Percentiles rank a stretch among this genome's conserved stretches.
These are phyloP conservation scores for Monopterus albus DNA, from an alignment of 2,113 vertebrate species.

Conservation along the genomic window DNA sequence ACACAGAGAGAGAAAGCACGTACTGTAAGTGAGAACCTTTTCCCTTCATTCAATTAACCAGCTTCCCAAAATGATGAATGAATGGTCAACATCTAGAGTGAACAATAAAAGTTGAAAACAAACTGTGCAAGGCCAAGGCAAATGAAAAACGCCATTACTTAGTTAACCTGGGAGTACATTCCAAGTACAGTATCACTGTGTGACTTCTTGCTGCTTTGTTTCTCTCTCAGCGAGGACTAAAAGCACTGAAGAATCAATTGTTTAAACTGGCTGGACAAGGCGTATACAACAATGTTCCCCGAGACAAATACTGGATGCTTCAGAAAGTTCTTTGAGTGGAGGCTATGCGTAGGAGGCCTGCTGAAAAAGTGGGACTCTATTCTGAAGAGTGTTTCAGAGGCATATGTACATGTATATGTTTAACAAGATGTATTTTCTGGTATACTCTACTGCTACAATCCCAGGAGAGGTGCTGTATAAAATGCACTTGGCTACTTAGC, in stretches of 20 bases:
- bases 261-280: constrained; percentile 69
- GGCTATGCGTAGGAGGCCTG: constrained; percentile 11
- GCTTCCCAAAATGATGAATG: constrained; percentile 56
- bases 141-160: constrained; percentile 54
- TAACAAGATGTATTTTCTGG: constrained; percentile 2
- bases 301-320: constrained; percentile 52
- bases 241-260: constrained; percentile 58
- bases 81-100: constrained; percentile 46
- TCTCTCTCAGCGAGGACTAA: constrained; percentile 60
- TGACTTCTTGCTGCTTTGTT: constrained; percentile 50
- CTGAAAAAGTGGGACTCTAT: constrained; percentile 43
- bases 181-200: constrained; percentile 42
- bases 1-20: constrained; percentile 40
- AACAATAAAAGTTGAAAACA: constrained; percentile 50
- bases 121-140: constrained; percentile 48
- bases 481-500: neutral
- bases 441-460: neutral
- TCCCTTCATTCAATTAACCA: constrained; percentile 47
- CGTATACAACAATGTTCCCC: constrained; percentile 51
- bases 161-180: constrained; percentile 55
- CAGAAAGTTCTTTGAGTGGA: constrained; percentile 43
- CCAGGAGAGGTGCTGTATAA: neutral
- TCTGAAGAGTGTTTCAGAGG: constrained; percentile 31
- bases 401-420: neutral
- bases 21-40: constrained; percentile 33